Base-by-base conservation (phyloP, 2,113 vertebrate genomes). In the Pachyramphus minor region DNA sequence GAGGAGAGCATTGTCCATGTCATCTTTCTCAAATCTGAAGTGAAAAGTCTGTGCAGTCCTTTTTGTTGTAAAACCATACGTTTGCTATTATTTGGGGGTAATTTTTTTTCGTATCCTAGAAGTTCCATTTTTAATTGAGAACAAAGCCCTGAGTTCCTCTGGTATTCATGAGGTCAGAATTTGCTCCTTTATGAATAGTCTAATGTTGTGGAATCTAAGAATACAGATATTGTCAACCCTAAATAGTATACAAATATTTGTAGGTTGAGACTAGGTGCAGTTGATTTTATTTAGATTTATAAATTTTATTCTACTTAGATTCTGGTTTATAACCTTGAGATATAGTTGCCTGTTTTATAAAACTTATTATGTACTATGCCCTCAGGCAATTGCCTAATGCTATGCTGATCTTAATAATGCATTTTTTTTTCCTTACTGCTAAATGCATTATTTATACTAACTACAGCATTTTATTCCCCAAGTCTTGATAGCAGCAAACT, bases 381-480 rank as follows among this genome's bases (percentile, higher is more conserved):
- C 69, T 87, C 84, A 80, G 59, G 90, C 84, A 90, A 66, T 37
- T 87, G 60, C 59, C 52, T 71, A 15, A 44, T 55, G 78, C 53
- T 77, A 25, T 63, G 41, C 71, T 82, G 41, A 81, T 88, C 45
- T 84, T 85, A 89, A 81, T 89, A 95, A 93, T 79, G 28, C 62
- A 87, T 96, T 69, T 91, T 92, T 93, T 91, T 94, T 89, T 77
- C 37, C 66, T 85, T 45, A 56, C 67, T 83, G 60, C 37, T 66
- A 91, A 85, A 86, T 91, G 50, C 35, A 86, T 90, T 87, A 91
- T 94, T 94, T 93, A 92, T 94, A 81, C 39, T 79, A 91, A 80
- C 82, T 69, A 35, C 24, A 75, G 42, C 56, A 44, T 75, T 88
- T 95, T 74, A 58, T 77, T 83, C 11, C 45, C 47, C 7, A 31